Percentiles rank a stretch among this genome's conserved stretches.
Evolutionary conservation across 2,113 vertebrate species (phyloP).

Genomic region (Aegotheles bennettii): DNA sequence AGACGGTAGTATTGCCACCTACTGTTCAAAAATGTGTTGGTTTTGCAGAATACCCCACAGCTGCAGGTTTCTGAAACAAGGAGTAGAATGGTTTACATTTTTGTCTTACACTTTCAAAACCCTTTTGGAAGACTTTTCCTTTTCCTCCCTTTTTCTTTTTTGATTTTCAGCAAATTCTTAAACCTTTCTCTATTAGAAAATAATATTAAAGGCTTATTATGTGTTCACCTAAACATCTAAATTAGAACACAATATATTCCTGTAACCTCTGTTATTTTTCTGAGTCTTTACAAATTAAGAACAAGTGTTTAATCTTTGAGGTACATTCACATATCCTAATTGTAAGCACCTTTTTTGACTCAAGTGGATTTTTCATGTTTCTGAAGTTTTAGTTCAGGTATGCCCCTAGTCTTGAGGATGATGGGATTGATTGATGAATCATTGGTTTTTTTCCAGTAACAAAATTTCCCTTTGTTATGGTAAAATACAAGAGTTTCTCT

Average conservation of each 20-base stretch:
- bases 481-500: not conserved
- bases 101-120: not conserved
- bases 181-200: not conserved
- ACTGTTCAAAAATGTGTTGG: not conserved
- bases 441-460: not conserved
- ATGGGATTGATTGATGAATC: not conserved
- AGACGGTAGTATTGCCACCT: not conserved
- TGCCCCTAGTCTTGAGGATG: not conserved
- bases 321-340: not conserved
- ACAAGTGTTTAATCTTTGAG: not conserved
- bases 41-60: not conserved
- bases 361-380: not conserved
- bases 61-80: not conserved
- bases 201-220: not conserved
- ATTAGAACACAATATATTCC: not conserved
- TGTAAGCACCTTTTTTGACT: not conserved
- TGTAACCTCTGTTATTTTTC: not conserved
- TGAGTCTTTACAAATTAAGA: not conserved
- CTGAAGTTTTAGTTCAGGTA: not conserved
- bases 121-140: not conserved
- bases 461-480: not conserved
- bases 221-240: not conserved
- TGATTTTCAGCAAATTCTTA: not conserved
- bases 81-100: not conserved
- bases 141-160: not conserved